Conservation (phyloP, 2,113 vertebrate genomes). For the Triplophysa dalaica region DNA sequence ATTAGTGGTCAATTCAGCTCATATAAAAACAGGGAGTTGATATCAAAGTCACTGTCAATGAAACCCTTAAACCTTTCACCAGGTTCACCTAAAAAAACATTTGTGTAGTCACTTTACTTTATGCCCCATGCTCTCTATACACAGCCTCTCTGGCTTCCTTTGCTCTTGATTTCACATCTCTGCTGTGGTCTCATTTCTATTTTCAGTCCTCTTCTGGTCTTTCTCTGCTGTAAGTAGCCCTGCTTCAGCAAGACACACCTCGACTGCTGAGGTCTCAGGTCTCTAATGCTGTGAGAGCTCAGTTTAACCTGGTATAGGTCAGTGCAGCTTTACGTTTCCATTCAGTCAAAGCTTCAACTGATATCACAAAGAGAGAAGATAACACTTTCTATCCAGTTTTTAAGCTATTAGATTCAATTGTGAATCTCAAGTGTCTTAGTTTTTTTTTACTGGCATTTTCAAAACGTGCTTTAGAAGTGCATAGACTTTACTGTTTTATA, state of each 20-base stretch:
- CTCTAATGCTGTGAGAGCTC: constrained; percentile 3
- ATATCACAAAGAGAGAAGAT: too few species aligned
- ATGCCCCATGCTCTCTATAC: too few species aligned
- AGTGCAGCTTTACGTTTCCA: not conserved
- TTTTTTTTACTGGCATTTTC: too few species aligned
- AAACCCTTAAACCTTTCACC: constrained; percentile 20
- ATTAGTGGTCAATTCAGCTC: constrained; percentile 67
- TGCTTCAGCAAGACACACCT: constrained; percentile 3
- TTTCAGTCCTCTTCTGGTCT: constrained; percentile 16
- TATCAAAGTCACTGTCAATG: too few species aligned
- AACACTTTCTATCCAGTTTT: too few species aligned
- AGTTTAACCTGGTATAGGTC: constrained; percentile 23
- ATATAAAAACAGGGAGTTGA: constrained; percentile 56
- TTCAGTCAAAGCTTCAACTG: not conserved
- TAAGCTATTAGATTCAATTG: too few species aligned
- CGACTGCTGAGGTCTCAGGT: constrained; percentile 18
- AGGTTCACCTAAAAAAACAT: not conserved
- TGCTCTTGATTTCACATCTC: constrained; percentile 31
- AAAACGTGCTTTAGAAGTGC: too few species aligned
- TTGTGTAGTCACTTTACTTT: too few species aligned
- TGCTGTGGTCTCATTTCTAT: constrained; percentile 35
- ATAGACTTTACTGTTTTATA: too few species aligned
- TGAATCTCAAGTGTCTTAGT: too few species aligned
- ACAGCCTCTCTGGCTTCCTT: constrained; percentile 58
- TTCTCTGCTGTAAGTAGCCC: constrained; percentile 5